These are phyloP conservation scores for Lepidocyrtinus sp. DNA, from an alignment of 2,888 invertebrate species.

Conservation along the genomic window DNA sequence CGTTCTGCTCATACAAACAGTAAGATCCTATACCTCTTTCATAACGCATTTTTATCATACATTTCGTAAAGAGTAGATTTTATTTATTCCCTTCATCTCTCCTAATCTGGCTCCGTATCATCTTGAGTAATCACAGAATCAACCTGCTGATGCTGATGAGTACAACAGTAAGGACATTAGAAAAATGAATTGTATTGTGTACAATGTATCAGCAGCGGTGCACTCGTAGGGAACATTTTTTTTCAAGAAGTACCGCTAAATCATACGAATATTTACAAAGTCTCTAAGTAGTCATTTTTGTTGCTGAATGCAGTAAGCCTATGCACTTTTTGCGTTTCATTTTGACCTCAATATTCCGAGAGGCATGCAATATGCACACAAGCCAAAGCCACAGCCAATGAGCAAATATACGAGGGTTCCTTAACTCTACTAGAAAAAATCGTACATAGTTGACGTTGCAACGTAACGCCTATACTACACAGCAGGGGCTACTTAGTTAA, in stretches of 20 bases:
- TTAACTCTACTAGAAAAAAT: too few species aligned
- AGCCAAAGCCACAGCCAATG: background rate
- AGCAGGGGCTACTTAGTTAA: conserved; percentile 13
- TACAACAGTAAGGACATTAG: background rate
- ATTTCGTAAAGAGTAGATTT: conserved; percentile 5
- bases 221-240: background rate
- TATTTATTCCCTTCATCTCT: background rate
- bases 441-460: too few species aligned
- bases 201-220: too few species aligned
- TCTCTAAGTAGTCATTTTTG: background rate
- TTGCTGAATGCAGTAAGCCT: background rate
- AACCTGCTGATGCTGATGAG: background rate
- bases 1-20: too few species aligned
- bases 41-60: background rate
- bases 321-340: conserved; percentile 68
- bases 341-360: conserved; percentile 68
- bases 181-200: too few species aligned
- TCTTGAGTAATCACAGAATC: conserved; percentile 35
- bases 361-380: conserved; percentile 64
- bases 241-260: conserved; percentile 13
- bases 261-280: background rate
- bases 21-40: too few species aligned
- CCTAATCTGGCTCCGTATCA: conserved; percentile 15
- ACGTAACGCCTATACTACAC: background rate
- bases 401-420: background rate